A percentile compares a stretch with the other conserved stretches of the same genome.
These are phyloP conservation scores for Candidula unifasciata DNA, from an alignment of 2,888 invertebrate species.

Conservation along the genomic window DNA sequence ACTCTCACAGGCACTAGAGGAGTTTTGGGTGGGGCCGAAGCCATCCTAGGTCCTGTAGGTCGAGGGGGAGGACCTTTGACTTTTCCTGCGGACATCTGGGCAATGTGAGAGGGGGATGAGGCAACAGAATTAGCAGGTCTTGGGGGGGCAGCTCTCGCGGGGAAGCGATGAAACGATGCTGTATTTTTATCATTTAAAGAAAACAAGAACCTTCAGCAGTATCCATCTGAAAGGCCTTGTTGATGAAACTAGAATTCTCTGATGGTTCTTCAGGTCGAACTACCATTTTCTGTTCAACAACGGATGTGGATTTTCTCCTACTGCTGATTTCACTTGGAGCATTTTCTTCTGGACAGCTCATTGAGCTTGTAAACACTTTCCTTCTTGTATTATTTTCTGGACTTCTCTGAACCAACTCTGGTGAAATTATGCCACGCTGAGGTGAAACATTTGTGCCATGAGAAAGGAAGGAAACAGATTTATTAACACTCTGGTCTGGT, in stretches of 20 bases:
- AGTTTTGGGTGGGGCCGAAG: slow-evolving; percentile 63
- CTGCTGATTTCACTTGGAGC: background rate
- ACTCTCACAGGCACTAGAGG: slow-evolving; percentile 58
- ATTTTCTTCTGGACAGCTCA: background rate
- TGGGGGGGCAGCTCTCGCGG: slow-evolving; percentile 37
- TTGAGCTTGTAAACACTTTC: background rate
- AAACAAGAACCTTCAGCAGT: slow-evolving; percentile 50
- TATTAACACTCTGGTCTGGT: background rate
- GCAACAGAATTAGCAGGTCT: slow-evolving; percentile 37
- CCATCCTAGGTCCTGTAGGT: slow-evolving; percentile 67
- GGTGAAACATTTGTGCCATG: background rate
- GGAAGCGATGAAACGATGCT: slow-evolving; percentile 6
- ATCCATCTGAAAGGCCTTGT: slow-evolving; percentile 51
- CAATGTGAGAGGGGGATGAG: background rate
- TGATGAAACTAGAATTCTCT: slow-evolving; percentile 46
- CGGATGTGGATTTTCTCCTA: slow-evolving; percentile 37
- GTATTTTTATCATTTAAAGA: slow-evolving; percentile 12
- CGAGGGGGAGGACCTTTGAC: slow-evolving; percentile 68
- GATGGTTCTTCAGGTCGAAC: background rate
- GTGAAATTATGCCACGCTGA: background rate
- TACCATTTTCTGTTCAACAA: slow-evolving; percentile 18
- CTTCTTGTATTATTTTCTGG: background rate
- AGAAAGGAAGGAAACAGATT: background rate
- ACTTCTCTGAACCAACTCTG: background rate
- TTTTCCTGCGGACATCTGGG: slow-evolving; percentile 4